Conservation (phyloP, 2,888 invertebrate species). For the Epirrhoe tristata region DNA sequence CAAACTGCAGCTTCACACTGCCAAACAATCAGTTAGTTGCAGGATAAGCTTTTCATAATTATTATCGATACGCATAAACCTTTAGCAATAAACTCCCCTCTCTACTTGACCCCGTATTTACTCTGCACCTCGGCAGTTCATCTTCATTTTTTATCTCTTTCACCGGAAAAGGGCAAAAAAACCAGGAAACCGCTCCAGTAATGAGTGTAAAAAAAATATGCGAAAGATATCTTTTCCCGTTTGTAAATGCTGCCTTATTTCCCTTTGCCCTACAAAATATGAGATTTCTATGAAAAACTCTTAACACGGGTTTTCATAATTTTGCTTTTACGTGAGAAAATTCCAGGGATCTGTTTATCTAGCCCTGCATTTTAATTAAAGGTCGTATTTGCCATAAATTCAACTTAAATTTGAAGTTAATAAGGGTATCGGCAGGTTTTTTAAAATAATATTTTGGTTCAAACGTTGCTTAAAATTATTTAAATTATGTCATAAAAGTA, state of each 20-base stretch:
- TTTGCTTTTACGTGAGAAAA: conserved; percentile 16
- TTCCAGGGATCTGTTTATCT: conserved; percentile 9
- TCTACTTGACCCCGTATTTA: conserved; percentile 78
- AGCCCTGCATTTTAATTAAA: conserved; percentile 9
- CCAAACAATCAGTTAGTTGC: no score
- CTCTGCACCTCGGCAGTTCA: conserved; percentile 84
- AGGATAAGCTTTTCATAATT: conserved; percentile 2
- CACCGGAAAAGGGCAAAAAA: conserved; percentile 81
- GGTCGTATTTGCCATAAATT: background rate
- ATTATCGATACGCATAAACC: conserved; percentile 5
- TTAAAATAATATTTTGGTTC: background rate
- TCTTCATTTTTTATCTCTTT: conserved; percentile 84
- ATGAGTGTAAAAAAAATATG: conserved; percentile 82
- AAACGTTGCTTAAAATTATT: background rate
- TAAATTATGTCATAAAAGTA: no score
- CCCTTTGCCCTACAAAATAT: conserved; percentile 56
- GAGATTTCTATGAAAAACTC: conserved; percentile 40
- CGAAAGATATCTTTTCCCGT: conserved; percentile 66
- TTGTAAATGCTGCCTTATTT: conserved; percentile 60
- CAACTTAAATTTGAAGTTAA: background rate
- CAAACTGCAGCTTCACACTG: no score
- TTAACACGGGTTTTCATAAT: conserved; percentile 1
- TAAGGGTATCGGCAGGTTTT: background rate
- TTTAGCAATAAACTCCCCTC: conserved; percentile 43
- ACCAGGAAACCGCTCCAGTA: conserved; percentile 79